Evolutionary conservation across 2,888 invertebrate genomes (phyloP), one percentile per base, ranked within the genome.

Genomic region (Pollenia amentaria): DNA sequence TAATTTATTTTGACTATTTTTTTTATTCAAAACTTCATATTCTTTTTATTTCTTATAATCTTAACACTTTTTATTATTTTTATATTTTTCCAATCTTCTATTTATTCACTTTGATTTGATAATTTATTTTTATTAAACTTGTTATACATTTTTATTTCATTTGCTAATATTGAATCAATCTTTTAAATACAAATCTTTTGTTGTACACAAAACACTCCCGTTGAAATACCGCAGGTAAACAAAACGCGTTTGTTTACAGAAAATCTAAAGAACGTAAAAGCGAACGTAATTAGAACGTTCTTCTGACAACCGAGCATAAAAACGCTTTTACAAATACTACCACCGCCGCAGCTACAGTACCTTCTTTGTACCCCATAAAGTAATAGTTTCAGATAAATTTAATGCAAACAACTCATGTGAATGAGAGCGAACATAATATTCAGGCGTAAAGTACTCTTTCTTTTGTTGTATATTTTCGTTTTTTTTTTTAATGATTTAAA

Each of bases 241-340:
- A 53, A 80, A 53, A 64, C 46, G 12, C 46, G n/a, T 6, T 64
- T 55, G 11, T 53, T 62, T 51, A 29, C n/a, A 57, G 48, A 48
- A 57, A 21, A 14, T 18, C 9, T 51, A 6, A 14, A 38, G 38
- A 46, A 55, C 42, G 44, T 29, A 55, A 44, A 53, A 51, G 21
- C 18, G 42, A 72, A 46, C 60, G 42, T 73, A 60, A 65, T 29
- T 65, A 65, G 4, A 46, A 21, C 7, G 38, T 16, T 48, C 18
- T 60, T 16, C 10, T 55, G 51, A 62, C 73, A 42, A 82, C 82
- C 82, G 82, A 21, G 38, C 62, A 40, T 21, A 82, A 29, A 82
- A 82, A 76, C 76, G 69, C 6, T 40, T 76, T 62, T 9, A 29
- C 42, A 2, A 82, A 70, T 76, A 82, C 82, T 82, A 76, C 69